Evolutionary conservation across 1,140 invertebrate genomes (phyloP), one percentile per base, ranked within the genome.

Genomic region (Homarus americanus): DNA sequence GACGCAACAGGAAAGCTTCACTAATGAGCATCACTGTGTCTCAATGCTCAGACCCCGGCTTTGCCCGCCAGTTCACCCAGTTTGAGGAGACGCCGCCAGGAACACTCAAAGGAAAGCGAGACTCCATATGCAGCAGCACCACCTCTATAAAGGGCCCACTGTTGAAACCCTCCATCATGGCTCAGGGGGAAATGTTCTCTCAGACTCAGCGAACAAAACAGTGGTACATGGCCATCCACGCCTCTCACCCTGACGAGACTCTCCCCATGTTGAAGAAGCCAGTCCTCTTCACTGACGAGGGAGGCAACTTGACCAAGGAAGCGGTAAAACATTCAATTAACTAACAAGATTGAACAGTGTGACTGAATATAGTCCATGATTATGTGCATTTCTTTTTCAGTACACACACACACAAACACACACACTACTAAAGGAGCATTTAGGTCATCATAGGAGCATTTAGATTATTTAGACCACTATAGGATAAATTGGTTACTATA

Each of bases 181-280:
- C 88, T 24, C 63, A 83, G 66, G 88, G 88, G 9, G 80, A 66
- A 32, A 90, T 90, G 88, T 84, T 90, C 72, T 90, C 88, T 7
- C 41, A 83, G 49, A 76, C 69, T 28, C 80, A 90, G 49, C 41
- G 49, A 17, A 40, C 75, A 38, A 90, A 90, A 82, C 88, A 90
- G 80, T 90, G 88, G 88, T 76, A 40, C 72, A 90, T 90, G 88
- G 88, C 88, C 53, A 90, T 90, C 72, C 88, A 90, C 73, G 72
- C 88, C 80, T 90, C 88, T 2, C 80, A 90, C 49, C 88, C 88
- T 0, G 88, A 90, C 88, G 88, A 90, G 53, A 53, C 79, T 7
- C 58, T 90, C 5, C 88, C 88, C 12, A 78, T 90, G 80, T 44
- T 90, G 1, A 76, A 36, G 44, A 90, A 90, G 34, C 88, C 88